Percentiles rank a stretch among this genome's conserved stretches.
These are phyloP conservation scores for Pseudomyrmex dendroicus DNA, from an alignment of 1,140 invertebrate species.

Conservation along the genomic window DNA sequence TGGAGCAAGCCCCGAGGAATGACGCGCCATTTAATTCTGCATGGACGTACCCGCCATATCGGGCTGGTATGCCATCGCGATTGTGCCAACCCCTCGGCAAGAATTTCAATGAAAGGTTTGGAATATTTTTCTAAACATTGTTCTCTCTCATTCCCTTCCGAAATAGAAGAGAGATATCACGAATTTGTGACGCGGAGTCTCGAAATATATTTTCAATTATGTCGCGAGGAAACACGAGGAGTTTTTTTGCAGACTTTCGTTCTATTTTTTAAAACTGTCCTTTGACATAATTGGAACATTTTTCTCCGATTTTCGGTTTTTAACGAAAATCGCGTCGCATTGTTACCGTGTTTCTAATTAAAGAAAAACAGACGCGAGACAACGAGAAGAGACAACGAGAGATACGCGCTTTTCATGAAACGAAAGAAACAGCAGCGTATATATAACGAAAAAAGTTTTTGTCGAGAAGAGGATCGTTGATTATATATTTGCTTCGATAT, in stretches of 20 bases:
- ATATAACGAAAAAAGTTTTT: not conserved
- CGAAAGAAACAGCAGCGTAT: not conserved
- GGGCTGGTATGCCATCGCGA: slow-evolving; percentile 41
- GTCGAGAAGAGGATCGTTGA: not conserved
- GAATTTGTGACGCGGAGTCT: not conserved
- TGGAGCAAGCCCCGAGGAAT: slow-evolving; percentile 28
- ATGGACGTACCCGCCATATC: slow-evolving; percentile 19
- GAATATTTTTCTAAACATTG: slow-evolving; percentile 53
- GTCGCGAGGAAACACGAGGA: not conserved
- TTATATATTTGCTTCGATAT: slow-evolving; percentile 10
- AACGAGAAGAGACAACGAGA: not conserved
- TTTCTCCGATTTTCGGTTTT: not conserved
- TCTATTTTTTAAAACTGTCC: too few relatives aligned
- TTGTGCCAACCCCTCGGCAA: slow-evolving; percentile 35
- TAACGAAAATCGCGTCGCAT: not conserved
- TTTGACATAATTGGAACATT: not conserved
- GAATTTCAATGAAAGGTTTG: slow-evolving; percentile 57
- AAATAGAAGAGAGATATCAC: not conserved
- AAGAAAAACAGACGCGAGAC: not conserved
- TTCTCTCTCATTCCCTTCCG: too few relatives aligned
- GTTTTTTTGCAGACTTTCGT: not conserved
- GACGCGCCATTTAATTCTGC: slow-evolving; percentile 37
- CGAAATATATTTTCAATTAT: slow-evolving; percentile 39
- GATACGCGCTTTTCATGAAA: not conserved
- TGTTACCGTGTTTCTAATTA: not conserved